Evolutionary conservation across 1,140 invertebrate genomes (phyloP).

Genomic region (Psix sp.): DNA sequence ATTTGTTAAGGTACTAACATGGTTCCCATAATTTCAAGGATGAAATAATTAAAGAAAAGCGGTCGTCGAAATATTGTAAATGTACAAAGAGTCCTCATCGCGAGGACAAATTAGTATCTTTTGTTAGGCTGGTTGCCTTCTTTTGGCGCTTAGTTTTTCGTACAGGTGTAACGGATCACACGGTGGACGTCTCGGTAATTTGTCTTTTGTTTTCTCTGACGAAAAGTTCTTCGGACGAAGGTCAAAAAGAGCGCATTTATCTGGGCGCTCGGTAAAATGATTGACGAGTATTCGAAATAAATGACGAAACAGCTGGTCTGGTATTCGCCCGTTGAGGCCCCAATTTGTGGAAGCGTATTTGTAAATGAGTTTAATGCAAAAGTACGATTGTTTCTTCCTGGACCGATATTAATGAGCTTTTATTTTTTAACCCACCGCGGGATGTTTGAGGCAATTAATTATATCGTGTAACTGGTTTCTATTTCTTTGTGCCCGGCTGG

Average conservation of each 20-base stretch:
- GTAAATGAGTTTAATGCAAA: conserved; percentile 33
- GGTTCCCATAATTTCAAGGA: too few species aligned
- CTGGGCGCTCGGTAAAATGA: conserved; percentile 71
- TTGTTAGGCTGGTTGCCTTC: conserved; percentile 32
- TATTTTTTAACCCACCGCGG: conserved; percentile 9
- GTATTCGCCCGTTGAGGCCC: conserved; percentile 28
- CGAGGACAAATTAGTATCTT: conserved; percentile 44
- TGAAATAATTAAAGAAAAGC: too few species aligned
- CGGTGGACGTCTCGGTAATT: conserved; percentile 72
- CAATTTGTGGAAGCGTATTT: conserved; percentile 33
- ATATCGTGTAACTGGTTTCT: conserved; percentile 42
- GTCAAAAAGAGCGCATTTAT: conserved; percentile 66
- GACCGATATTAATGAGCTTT: conserved; percentile 29
- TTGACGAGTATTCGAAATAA: conserved; percentile 71
- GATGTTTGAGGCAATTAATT: conserved; percentile 42
- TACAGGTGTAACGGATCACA: conserved; percentile 72
- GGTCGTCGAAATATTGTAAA: too few species aligned
- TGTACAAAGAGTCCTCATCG: neutral
- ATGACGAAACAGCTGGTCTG: conserved; percentile 67
- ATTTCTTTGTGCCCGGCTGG: conserved; percentile 28
- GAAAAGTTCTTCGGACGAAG: conserved; percentile 71
- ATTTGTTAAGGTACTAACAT: too few species aligned
- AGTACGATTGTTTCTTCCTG: conserved; percentile 30
- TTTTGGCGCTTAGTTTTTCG: conserved; percentile 27
- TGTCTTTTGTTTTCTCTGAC: conserved; percentile 74